Conservation (phyloP, 2,888 invertebrate species). For the Melanostoma mellinum region DNA sequence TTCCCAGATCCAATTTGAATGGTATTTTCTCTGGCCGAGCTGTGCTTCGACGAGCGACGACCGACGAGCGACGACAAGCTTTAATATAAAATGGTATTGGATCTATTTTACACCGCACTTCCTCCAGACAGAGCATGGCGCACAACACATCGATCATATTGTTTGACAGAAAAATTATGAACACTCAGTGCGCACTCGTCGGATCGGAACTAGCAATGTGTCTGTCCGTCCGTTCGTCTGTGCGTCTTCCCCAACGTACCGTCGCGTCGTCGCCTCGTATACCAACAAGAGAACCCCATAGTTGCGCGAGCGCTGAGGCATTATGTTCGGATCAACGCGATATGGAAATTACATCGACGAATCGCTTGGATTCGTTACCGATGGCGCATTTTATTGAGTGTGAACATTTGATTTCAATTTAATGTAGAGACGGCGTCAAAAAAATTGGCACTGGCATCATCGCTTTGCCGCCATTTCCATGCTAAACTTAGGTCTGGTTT, state of each 20-base stretch:
- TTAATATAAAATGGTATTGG: constrained; percentile 45
- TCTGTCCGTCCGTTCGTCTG: constrained; percentile 19
- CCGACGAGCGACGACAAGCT: constrained; percentile 19
- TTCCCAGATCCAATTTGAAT: constrained; percentile 62
- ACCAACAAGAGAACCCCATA: neutral
- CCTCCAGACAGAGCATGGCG: constrained; percentile 62
- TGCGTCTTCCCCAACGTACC: neutral
- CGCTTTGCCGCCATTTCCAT: constrained; percentile 21
- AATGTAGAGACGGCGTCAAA: constrained; percentile 65
- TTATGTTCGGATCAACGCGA: constrained; percentile 63
- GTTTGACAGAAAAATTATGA: constrained; percentile 72
- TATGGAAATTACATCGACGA: constrained; percentile 67
- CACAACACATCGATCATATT: constrained; percentile 69
- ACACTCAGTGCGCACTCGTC: constrained; percentile 54
- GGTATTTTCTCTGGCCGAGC: constrained; percentile 19
- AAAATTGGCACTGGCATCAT: constrained; percentile 64
- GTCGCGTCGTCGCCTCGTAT: neutral
- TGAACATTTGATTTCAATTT: constrained; percentile 72
- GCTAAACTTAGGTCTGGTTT: constrained; percentile 11
- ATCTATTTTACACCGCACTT: constrained; percentile 60
- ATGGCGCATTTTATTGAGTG: constrained; percentile 71
- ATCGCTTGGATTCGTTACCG: constrained; percentile 56
- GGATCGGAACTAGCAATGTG: constrained; percentile 30
- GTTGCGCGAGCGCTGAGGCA: constrained; percentile 29
- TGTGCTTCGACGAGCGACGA: neutral